A percentile compares a stretch with the other conserved stretches of the same genome.
Conservation (phyloP, 2,113 vertebrate species). For the Alaudala cheleensis region DNA sequence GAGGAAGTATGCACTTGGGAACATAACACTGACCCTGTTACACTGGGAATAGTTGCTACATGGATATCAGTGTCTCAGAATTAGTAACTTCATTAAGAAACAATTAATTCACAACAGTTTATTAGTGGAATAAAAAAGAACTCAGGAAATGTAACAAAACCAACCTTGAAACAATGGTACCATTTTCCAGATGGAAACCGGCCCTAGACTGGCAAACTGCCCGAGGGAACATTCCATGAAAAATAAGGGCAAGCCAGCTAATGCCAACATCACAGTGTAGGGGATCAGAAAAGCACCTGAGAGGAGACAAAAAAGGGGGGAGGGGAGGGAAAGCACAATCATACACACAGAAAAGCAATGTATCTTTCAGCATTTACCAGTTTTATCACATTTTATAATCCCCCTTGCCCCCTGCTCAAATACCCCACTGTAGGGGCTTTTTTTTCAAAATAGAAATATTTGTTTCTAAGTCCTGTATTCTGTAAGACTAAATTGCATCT, state of each 20-base stretch:
- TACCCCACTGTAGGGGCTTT: neutral
- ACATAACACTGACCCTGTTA: neutral
- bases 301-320: neutral
- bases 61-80: rapidly evolving
- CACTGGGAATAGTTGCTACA: neutral
- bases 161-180: slow-evolving; percentile 51
- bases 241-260: too few relatives aligned
- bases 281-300: too few relatives aligned
- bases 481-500: neutral
- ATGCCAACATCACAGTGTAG: too few relatives aligned
- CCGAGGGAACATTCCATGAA: too few relatives aligned
- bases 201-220: too few relatives aligned
- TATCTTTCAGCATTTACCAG: neutral
- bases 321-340: too few relatives aligned
- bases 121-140: neutral
- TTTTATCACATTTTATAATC: neutral
- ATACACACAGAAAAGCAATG: neutral
- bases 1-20: neutral
- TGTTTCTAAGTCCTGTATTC: neutral
- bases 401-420: neutral
- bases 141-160: slow-evolving; percentile 12
- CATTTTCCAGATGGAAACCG: too few relatives aligned
- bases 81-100: neutral
- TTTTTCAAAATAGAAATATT: neutral
- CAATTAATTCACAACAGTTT: neutral